phyloP scores from a whole-genome alignment of 1,140 invertebrate species.

The Zaprionus davidi region DNA sequence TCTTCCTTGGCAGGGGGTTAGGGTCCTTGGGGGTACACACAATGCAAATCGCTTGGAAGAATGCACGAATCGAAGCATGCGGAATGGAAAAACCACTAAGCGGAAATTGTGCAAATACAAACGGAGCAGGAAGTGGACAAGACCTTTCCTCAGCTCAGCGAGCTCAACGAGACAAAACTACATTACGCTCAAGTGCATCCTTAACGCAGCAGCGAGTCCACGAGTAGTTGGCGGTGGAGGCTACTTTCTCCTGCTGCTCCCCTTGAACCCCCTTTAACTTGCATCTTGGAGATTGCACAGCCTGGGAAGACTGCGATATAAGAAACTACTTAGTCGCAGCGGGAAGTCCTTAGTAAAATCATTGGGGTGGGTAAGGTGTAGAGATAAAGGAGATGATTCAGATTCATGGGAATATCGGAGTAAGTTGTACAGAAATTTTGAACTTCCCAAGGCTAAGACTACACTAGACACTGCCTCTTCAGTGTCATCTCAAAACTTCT shows the following conservation, averaged over 20 bases:
- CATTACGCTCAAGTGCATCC: constrained; percentile 30
- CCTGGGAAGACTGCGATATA: too few relatives aligned
- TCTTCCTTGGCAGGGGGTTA: background rate
- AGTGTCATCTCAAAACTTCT: too few relatives aligned
- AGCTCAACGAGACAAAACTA: constrained; percentile 14
- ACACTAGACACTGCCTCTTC: too few relatives aligned
- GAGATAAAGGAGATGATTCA: too few relatives aligned
- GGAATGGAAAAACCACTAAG: constrained; percentile 41
- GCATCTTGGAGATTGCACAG: background rate
- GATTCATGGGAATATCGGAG: too few relatives aligned
- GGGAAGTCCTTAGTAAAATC: too few relatives aligned
- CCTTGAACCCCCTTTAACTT: background rate
- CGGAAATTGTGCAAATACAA: constrained; percentile 31
- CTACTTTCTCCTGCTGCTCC: background rate
- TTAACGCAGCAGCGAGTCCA: constrained; percentile 13
- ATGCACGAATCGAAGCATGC: constrained; percentile 16
- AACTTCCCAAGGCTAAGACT: too few relatives aligned
- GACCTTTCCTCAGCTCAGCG: background rate
- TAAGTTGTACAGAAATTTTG: too few relatives aligned
- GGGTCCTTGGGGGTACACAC: background rate
- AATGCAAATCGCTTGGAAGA: constrained; percentile 46
- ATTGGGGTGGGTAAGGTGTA: too few relatives aligned
- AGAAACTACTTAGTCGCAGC: too few relatives aligned
- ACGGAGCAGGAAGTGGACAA: background rate
- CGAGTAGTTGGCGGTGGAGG: background rate